Conservation (phyloP, 2,888 invertebrate genomes). For the Atethmia centrago region DNA sequence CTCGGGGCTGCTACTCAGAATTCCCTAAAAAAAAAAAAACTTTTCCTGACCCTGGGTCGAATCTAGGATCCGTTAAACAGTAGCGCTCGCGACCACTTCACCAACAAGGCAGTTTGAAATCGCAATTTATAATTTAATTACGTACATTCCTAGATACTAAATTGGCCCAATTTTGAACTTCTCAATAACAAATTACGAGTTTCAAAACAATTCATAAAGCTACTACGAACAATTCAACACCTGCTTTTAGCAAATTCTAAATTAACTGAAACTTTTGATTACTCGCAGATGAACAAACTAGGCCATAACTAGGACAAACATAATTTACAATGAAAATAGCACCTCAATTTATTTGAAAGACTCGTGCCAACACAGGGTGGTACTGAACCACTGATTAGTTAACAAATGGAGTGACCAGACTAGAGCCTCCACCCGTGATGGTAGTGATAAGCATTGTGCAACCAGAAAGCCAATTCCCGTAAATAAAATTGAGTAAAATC, state of each 20-base stretch:
- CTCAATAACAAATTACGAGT: slow-evolving; percentile 29
- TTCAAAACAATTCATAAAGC: slow-evolving; percentile 37
- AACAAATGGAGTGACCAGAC: slow-evolving; percentile 1
- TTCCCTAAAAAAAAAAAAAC: neutral
- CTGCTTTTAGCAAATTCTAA: slow-evolving; percentile 36
- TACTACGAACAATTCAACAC: slow-evolving; percentile 23
- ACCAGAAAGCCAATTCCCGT: neutral
- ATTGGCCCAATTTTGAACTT: slow-evolving; percentile 22
- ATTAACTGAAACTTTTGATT: slow-evolving; percentile 50
- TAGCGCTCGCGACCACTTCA: neutral
- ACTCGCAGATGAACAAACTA: slow-evolving; percentile 13
- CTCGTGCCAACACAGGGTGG: slow-evolving; percentile 23
- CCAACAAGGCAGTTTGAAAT: neutral
- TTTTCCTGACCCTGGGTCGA: neutral
- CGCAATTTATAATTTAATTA: slow-evolving; percentile 21
- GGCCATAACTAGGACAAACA: slow-evolving; percentile 12
- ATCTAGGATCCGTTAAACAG: neutral
- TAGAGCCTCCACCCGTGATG: neutral
- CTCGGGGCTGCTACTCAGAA: neutral
- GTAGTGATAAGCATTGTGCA: neutral
- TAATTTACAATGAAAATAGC: slow-evolving; percentile 38
- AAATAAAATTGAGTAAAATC: too few species aligned
- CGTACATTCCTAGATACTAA: neutral
- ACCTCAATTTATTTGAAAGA: slow-evolving; percentile 20
- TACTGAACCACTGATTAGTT: slow-evolving; percentile 8